Evolutionary conservation across 2,888 invertebrate species (phyloP).

Genomic region (Apotomis capreana): DNA sequence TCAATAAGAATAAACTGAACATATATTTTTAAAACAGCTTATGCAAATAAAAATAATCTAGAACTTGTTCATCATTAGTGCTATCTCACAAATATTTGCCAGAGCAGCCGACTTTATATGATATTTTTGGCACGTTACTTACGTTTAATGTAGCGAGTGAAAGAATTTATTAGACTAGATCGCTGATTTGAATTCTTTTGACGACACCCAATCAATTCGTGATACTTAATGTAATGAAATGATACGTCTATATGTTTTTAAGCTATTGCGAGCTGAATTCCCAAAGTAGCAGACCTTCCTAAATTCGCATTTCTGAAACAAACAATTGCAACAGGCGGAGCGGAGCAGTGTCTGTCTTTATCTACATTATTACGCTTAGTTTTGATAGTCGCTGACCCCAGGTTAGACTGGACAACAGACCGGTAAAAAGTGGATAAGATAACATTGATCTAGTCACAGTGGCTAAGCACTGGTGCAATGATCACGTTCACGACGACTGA

Average conservation of each 20-base stretch:
- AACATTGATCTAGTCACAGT: slow-evolving; percentile 8
- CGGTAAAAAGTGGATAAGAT: slow-evolving; percentile 35
- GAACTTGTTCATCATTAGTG: not conserved
- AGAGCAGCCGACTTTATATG: slow-evolving; percentile 12
- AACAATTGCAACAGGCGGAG: not conserved
- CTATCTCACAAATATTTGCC: slow-evolving; percentile 16
- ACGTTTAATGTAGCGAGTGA: slow-evolving; percentile 5
- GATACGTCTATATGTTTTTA: not conserved
- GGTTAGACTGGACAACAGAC: slow-evolving; percentile 6
- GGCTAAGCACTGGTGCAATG: slow-evolving; percentile 19
- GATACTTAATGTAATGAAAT: not conserved
- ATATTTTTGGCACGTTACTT: slow-evolving; percentile 21
- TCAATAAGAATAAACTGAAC: slow-evolving; percentile 5
- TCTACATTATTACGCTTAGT: slow-evolving; percentile 5
- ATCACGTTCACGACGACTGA: slow-evolving; percentile 21
- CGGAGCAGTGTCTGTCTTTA: not conserved
- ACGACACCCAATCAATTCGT: not conserved
- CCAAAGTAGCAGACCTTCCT: not conserved
- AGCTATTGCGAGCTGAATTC: too few species aligned
- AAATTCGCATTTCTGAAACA: not conserved
- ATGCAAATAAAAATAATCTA: slow-evolving; percentile 14
- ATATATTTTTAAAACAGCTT: not conserved
- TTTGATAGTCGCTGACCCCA: slow-evolving; percentile 18
- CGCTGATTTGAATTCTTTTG: not conserved
- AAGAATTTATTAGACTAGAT: slow-evolving; percentile 13